phyloP scores from a whole-genome alignment of 2,797 vertebrate genomes.

The Sternotherus odoratus region DNA sequence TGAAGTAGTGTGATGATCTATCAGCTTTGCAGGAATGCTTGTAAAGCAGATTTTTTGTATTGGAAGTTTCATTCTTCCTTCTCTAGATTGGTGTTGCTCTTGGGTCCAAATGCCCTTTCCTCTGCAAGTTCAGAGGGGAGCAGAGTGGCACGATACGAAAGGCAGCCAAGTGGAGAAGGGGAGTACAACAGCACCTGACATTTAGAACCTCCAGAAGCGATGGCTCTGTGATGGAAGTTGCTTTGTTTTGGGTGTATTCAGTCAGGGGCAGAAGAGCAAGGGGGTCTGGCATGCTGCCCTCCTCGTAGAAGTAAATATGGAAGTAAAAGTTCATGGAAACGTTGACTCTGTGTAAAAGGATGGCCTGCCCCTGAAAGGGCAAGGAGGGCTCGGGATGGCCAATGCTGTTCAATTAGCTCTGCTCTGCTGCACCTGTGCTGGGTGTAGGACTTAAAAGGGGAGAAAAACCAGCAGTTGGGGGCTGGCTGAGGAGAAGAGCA shows the following conservation, averaged over 20 bases:
- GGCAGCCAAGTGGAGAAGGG: not conserved
- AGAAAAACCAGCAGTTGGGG: not conserved
- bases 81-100: not conserved
- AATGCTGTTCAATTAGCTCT: not conserved
- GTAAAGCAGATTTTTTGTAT: not conserved
- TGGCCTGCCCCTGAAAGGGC: not conserved
- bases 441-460: not conserved
- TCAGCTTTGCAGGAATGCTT: not conserved
- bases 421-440: not conserved
- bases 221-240: not conserved
- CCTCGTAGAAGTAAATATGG: not conserved
- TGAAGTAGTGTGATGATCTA: not conserved
- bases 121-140: not conserved
- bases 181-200: not conserved
- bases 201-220: not conserved
- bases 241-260: not conserved
- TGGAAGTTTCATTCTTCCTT: not conserved
- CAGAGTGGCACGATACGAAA: not conserved
- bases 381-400: not conserved
- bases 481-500: not conserved
- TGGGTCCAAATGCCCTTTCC: not conserved
- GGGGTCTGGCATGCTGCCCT: not conserved
- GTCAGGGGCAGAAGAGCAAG: not conserved
- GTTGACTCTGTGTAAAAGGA: not conserved
- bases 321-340: not conserved